A percentile compares a stretch with the other conserved stretches of the same genome.
Conservation (phyloP, 2,113 vertebrate species). For the Ancistrus triradiatus region DNA sequence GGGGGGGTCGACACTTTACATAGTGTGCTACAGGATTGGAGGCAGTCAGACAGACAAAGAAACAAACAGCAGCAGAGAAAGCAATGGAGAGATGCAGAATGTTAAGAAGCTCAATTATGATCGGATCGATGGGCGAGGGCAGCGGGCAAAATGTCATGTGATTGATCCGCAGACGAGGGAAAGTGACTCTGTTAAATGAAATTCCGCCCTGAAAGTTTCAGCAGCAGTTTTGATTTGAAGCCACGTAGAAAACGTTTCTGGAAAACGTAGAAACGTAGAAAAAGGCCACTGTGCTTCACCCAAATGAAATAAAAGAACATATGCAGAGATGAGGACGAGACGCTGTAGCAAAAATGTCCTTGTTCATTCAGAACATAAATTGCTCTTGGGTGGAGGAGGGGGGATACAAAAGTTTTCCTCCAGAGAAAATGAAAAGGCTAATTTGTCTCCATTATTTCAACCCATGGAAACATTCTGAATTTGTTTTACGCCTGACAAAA, state of each 20-base stretch:
- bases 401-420: not conserved
- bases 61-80: not conserved
- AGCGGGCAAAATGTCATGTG: conserved; percentile 26
- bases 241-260: too few species aligned
- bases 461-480: conserved; percentile 41
- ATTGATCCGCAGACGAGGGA: conserved; percentile 22
- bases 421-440: conserved; percentile 48
- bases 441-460: conserved; percentile 50
- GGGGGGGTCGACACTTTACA: conserved; percentile 2
- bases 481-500: conserved; percentile 20
- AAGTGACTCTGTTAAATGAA: conserved; percentile 9
- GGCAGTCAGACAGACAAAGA: not conserved
- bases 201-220: not conserved
- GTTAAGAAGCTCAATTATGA: conserved; percentile 19
- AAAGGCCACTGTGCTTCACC: too few species aligned
- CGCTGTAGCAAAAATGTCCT: not conserved
- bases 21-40: not conserved
- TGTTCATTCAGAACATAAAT: not conserved
- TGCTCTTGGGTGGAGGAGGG: not conserved
- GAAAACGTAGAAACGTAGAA: too few species aligned
- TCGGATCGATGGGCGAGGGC: conserved; percentile 7
- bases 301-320: too few species aligned
- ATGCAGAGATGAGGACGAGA: not conserved
- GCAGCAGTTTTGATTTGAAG: too few species aligned
- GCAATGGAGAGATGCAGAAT: not conserved